These are phyloP conservation scores for Paragorgia papillata DNA, from an alignment of 92 coral and sea anemone genomes.

Conservation along the genomic window DNA sequence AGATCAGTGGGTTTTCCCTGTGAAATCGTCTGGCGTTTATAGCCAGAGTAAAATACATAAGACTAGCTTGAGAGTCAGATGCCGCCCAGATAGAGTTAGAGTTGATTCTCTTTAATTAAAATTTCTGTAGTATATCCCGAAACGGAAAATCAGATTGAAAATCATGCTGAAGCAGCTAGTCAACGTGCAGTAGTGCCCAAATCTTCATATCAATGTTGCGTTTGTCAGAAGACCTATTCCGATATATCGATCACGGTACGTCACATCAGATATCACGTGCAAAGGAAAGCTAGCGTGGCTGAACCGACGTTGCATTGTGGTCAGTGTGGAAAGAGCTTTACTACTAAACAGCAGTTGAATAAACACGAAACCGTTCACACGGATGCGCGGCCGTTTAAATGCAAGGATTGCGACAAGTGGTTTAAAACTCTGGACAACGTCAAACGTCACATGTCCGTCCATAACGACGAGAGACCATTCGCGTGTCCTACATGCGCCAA, in stretches of 20 bases:
- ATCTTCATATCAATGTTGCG: conserved; percentile 4
- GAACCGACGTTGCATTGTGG: conserved; percentile 5
- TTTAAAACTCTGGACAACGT: conserved; percentile 35
- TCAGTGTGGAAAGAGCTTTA: conserved; percentile 18
- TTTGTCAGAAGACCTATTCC: conserved; percentile 20
- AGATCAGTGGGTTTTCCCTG: too few species aligned
- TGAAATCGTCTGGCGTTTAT: too few species aligned
- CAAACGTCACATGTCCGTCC: conserved; percentile 39
- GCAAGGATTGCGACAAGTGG: conserved; percentile 20
- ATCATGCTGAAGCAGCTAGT: neutral
- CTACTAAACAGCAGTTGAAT: conserved; percentile 29
- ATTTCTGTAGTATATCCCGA: neutral
- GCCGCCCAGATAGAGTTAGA: too few species aligned
- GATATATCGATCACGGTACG: conserved; percentile 15
- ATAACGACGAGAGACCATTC: conserved; percentile 29
- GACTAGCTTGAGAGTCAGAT: too few species aligned
- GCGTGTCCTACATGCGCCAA: conserved; percentile 31
- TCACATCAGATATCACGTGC: conserved; percentile 35
- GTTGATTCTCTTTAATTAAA: too few species aligned
- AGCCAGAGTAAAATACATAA: too few species aligned
- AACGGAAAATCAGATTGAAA: neutral
- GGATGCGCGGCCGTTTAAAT: conserved; percentile 21
- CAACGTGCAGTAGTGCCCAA: neutral
- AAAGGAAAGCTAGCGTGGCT: neutral
- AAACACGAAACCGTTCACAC: conserved; percentile 19